These are phyloP conservation scores for Helarctos malayanus DNA, from an alignment of 2,797 vertebrate species.

Conservation along the genomic window DNA sequence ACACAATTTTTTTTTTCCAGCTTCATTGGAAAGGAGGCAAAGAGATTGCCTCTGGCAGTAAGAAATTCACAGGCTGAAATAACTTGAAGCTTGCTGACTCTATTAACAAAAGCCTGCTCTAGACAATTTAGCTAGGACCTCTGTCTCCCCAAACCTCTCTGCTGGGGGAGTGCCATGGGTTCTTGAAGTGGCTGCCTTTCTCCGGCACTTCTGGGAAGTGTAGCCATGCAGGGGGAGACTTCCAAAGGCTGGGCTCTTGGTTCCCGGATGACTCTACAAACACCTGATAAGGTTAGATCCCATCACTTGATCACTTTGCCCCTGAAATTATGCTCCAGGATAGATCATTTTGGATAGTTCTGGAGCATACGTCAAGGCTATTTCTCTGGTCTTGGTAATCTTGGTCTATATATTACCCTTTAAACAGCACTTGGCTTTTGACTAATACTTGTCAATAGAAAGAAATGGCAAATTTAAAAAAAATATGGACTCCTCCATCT, in stretches of 20 bases:
- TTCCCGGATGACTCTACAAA: not conserved
- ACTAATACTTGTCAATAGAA: not conserved
- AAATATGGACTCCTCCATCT: not conserved
- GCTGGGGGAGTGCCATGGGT: accelerated
- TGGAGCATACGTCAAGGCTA: not conserved
- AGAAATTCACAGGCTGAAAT: not conserved
- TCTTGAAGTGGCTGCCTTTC: not conserved
- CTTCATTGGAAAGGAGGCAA: not conserved
- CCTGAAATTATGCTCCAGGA: not conserved
- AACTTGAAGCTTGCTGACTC: not conserved
- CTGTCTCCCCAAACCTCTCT: not conserved
- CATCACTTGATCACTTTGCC: not conserved
- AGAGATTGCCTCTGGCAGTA: not conserved
- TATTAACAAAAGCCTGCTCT: not conserved
- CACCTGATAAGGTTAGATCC: no score
- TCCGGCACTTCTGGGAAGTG: accelerated
- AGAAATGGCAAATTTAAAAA: not conserved
- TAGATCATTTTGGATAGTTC: not conserved
- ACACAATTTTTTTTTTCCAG: not conserved
- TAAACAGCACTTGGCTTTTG: not conserved
- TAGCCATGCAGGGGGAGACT: not conserved
- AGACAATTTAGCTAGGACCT: not conserved
- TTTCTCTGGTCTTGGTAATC: not conserved
- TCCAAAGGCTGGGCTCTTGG: not conserved
- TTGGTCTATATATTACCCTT: not conserved